Conservation (phyloP, 1,140 invertebrate species). For the Bombus confusus region DNA sequence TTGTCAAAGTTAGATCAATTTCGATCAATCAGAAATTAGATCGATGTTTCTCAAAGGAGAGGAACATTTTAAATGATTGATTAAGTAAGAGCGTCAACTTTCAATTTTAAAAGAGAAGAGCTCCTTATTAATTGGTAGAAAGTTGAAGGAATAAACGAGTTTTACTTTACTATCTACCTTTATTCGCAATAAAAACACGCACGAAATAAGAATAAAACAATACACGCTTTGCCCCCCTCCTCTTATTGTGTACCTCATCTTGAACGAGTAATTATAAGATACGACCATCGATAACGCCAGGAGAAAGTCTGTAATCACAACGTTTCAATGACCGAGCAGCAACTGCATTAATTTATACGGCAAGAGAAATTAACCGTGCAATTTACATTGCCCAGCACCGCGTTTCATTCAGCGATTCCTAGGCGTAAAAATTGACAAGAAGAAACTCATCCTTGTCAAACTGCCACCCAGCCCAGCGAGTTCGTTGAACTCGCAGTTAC, state of each 20-base stretch:
- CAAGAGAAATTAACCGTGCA: background rate
- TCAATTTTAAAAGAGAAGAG: background rate
- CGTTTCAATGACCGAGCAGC: too few relatives aligned
- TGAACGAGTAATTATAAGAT: background rate
- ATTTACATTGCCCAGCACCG: background rate
- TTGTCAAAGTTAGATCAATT: too few relatives aligned
- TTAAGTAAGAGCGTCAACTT: background rate
- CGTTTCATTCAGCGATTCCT: background rate
- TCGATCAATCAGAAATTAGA: background rate
- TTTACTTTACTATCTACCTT: background rate
- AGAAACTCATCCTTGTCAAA: background rate
- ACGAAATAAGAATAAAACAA: background rate
- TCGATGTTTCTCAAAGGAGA: background rate
- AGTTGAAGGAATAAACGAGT: background rate
- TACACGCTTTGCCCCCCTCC: too few relatives aligned
- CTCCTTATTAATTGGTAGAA: background rate
- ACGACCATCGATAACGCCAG: background rate
- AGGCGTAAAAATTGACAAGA: background rate
- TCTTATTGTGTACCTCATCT: background rate
- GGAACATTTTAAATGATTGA: too few relatives aligned
- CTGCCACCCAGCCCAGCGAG: background rate
- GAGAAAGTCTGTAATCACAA: too few relatives aligned
- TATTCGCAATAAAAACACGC: background rate
- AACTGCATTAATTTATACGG: too few relatives aligned
- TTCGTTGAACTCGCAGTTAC: constrained; percentile 4